A percentile compares a stretch with the other conserved stretches of the same genome.
phyloP scores from a whole-genome alignment of 2,797 vertebrate genomes.

The Sebastes umbrosus region DNA sequence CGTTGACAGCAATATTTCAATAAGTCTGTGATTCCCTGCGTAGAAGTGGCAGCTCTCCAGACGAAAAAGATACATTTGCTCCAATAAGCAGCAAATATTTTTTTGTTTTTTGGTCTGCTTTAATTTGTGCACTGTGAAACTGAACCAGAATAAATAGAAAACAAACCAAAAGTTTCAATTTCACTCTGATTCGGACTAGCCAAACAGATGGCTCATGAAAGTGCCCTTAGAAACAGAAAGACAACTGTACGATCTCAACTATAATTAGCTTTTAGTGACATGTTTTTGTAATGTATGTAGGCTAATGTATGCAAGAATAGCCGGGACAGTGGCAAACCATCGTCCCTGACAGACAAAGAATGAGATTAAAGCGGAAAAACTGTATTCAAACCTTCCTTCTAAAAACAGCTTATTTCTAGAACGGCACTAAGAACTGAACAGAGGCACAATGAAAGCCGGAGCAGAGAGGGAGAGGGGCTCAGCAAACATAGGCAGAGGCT shows the following conservation, averaged over 20 bases:
- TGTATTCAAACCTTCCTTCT: neutral
- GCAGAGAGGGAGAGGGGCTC: constrained; percentile 24
- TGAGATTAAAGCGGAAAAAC: constrained; percentile 22
- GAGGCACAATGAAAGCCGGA: neutral
- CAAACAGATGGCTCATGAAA: no score
- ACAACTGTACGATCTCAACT: neutral
- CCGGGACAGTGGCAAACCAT: neutral
- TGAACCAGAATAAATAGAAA: no score
- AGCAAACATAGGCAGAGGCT: constrained; percentile 42
- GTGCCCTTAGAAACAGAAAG: neutral
- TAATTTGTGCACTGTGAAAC: no score
- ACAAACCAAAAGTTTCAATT: no score
- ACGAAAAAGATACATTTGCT: no score
- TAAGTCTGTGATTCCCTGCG: no score
- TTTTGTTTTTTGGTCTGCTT: no score
- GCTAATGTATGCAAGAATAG: neutral
- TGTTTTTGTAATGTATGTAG: neutral
- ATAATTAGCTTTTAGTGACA: neutral
- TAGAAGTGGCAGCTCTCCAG: no score
- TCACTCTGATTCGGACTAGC: no score
- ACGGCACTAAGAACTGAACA: constrained; percentile 12
- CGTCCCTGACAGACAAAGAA: neutral
- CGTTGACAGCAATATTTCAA: no score
- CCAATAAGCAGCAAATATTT: no score
- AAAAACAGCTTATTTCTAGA: constrained; percentile 10